These are phyloP conservation scores for Heliconius sara DNA, from an alignment of 2,888 invertebrate species.

Conservation along the genomic window DNA sequence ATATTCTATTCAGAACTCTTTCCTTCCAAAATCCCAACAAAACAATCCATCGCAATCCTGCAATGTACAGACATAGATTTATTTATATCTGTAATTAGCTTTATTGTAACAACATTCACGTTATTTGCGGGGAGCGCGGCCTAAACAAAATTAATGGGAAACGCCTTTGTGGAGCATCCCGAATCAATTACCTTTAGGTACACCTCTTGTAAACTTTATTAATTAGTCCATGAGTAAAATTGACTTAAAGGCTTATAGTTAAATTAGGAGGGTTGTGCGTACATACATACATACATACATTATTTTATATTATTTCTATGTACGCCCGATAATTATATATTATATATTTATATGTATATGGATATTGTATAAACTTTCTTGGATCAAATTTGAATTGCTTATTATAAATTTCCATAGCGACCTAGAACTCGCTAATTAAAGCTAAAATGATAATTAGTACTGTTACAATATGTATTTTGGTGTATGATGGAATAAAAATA, in stretches of 20 bases:
- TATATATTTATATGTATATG: neutral
- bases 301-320: neutral
- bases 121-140: slow-evolving; percentile 11
- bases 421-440: too few species aligned
- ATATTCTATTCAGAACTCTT: too few species aligned
- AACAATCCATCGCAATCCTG: neutral
- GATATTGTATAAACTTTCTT: neutral
- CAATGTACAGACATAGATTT: neutral
- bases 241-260: slow-evolving; percentile 17
- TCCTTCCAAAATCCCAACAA: too few species aligned
- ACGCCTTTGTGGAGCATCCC: slow-evolving; percentile 6
- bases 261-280: neutral
- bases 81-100: neutral
- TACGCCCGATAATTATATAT: neutral
- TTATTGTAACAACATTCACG: slow-evolving; percentile 5
- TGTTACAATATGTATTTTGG: too few species aligned
- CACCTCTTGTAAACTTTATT: slow-evolving; percentile 20
- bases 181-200: slow-evolving; percentile 25
- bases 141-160: slow-evolving; percentile 25
- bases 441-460: too few species aligned
- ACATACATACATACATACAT: neutral
- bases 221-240: slow-evolving; percentile 23
- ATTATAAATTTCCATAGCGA: too few species aligned
- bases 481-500: too few species aligned
- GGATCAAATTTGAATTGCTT: too few species aligned